phyloP scores from a whole-genome alignment of 2,888 invertebrate genomes.

The Apamea anceps region DNA sequence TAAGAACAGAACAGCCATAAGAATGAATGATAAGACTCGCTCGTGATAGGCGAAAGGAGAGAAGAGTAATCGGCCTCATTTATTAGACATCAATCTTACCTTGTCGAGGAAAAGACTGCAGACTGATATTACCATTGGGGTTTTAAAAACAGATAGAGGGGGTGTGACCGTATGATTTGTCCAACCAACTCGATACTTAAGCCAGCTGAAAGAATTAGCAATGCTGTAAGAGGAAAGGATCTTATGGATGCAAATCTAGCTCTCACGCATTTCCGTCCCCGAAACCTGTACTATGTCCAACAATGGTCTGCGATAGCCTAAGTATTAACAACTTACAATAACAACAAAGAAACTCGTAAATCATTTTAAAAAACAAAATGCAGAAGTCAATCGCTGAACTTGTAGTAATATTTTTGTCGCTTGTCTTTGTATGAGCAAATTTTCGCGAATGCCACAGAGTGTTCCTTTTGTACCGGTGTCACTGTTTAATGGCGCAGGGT shows the following conservation, averaged over 20 bases:
- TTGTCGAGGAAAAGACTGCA: constrained; percentile 12
- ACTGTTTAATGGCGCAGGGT: constrained; percentile 48
- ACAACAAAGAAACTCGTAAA: neutral
- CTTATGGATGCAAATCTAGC: neutral
- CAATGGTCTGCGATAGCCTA: neutral
- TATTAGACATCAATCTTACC: constrained; percentile 36
- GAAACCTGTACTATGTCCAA: neutral
- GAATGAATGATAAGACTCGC: neutral
- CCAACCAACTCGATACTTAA: neutral
- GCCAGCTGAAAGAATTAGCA: neutral
- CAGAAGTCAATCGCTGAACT: neutral
- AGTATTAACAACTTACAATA: too few species aligned
- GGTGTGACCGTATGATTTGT: constrained; percentile 25
- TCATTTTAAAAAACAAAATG: neutral
- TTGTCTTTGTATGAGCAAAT: neutral
- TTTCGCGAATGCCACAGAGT: constrained; percentile 7
- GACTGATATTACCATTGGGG: constrained; percentile 20
- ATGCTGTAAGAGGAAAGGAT: neutral
- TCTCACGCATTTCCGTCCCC: neutral
- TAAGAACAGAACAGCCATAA: constrained; percentile 42
- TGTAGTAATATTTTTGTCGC: neutral
- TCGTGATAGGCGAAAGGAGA: neutral
- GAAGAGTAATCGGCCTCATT: constrained; percentile 39
- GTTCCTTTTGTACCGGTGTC: constrained; percentile 29
- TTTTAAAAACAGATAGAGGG: constrained; percentile 31